A percentile compares a stretch with the other conserved stretches of the same genome.
phyloP scores from a whole-genome alignment of 2,113 vertebrate genomes.

The Choloepus hoffmanni region DNA sequence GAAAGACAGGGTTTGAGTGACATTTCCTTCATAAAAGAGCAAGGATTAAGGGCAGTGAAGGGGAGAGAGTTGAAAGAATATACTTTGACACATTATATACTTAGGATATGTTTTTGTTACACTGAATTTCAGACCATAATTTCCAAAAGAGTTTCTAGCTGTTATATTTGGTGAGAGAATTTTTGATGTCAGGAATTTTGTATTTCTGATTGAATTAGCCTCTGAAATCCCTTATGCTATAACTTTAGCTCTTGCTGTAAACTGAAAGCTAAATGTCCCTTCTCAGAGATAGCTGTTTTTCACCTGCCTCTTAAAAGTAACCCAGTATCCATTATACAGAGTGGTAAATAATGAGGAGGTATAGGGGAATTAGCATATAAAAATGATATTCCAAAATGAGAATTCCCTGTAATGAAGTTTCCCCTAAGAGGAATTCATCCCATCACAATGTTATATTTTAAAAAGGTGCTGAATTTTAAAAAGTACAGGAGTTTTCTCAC shows the following conservation, averaged over 20 bases:
- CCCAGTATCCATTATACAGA: constrained; percentile 39
- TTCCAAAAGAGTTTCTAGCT: constrained; percentile 55
- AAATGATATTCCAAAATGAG: constrained; percentile 15
- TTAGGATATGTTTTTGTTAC: constrained; percentile 3
- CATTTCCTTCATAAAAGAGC: constrained; percentile 44
- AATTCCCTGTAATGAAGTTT: background rate
- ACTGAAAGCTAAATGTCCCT: constrained; percentile 11
- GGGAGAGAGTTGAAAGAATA: background rate
- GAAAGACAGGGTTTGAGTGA: background rate
- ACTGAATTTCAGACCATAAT: background rate
- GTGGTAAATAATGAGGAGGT: background rate
- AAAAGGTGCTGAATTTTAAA: constrained; percentile 62
- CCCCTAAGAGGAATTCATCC: background rate
- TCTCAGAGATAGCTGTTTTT: constrained; percentile 22
- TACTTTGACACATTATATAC: background rate
- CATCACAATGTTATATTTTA: background rate
- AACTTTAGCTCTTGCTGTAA: constrained; percentile 46
- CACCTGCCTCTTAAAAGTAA: constrained; percentile 11
- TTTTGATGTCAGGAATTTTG: constrained; percentile 56
- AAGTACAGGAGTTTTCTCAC: constrained; percentile 25
- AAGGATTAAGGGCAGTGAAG: background rate
- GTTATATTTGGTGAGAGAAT: constrained; percentile 20
- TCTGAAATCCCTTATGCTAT: background rate
- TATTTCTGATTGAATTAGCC: constrained; percentile 12
- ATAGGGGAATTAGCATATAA: background rate